Evolutionary conservation across 2,797 vertebrate species (phyloP).

Genomic region (Huso huso): DNA sequence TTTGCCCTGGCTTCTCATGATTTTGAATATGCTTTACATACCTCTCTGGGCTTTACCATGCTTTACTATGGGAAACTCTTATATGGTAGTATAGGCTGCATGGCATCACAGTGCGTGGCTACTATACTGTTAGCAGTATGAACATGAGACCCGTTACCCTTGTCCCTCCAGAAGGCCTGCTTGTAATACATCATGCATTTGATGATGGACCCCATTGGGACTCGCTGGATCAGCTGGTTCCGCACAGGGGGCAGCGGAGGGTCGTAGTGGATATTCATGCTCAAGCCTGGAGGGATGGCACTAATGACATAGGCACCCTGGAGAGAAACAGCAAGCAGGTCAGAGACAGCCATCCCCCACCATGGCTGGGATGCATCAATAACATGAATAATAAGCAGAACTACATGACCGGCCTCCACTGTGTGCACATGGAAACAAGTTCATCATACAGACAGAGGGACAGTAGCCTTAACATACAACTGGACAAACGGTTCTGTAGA

Average conservation of each 20-base stretch:
- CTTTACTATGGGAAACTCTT: too few species aligned
- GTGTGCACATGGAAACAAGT: too few species aligned
- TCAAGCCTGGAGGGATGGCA: constrained; percentile 62
- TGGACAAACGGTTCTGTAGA: too few species aligned
- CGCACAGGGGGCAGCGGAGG: constrained; percentile 61
- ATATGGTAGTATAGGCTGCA: too few species aligned
- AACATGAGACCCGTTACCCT: constrained; percentile 37
- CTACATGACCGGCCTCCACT: too few species aligned
- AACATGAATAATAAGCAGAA: too few species aligned
- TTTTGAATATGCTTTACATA: too few species aligned
- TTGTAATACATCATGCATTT: constrained; percentile 74
- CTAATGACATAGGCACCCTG: constrained; percentile 60
- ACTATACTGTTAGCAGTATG: background rate
- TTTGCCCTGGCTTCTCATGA: too few species aligned
- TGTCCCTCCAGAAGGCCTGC: constrained; percentile 65
- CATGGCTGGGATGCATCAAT: background rate
- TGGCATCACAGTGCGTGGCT: too few species aligned
- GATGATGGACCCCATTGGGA: constrained; percentile 70
- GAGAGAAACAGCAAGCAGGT: constrained; percentile 28
- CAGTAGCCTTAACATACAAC: too few species aligned
- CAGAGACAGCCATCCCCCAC: background rate
- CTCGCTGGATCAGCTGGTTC: constrained; percentile 66
- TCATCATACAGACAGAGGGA: too few species aligned
- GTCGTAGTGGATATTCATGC: constrained; percentile 60
- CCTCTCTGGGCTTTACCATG: too few species aligned